Conservation (phyloP, 2,797 vertebrate species). For the Catostomus latipinnis region DNA sequence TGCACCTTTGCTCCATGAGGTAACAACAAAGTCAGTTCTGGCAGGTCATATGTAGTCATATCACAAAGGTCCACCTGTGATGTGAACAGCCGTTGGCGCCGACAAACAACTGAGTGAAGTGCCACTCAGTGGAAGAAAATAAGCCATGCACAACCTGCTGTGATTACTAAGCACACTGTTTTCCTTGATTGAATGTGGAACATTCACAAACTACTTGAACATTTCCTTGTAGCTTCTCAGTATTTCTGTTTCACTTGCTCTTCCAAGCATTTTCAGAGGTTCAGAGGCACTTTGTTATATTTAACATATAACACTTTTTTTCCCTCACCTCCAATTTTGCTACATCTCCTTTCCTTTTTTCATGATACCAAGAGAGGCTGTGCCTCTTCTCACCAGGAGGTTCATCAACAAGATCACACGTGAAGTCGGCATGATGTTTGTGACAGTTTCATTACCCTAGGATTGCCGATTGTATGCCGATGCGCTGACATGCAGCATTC, state of each 20-base stretch:
- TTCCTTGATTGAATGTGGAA: constrained; percentile 20
- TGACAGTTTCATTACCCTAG: no score
- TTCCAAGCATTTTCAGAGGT: not conserved
- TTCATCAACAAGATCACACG: no score
- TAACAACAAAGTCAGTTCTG: not conserved
- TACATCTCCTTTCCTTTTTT: constrained; percentile 1
- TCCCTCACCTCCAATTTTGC: not conserved
- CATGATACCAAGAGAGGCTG: not conserved
- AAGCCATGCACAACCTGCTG: not conserved
- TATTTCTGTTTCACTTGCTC: not conserved
- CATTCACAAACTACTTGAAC: constrained; percentile 16
- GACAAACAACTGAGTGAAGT: constrained; percentile 38
- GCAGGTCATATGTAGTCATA: constrained; percentile 1
- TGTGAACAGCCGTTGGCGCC: not conserved
- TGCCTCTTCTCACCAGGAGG: constrained; percentile 13
- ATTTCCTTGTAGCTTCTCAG: not conserved
- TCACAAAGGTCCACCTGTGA: constrained; percentile 7
- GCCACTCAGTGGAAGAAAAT: constrained; percentile 18
- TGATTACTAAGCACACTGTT: constrained; percentile 38
- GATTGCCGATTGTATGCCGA: no score
- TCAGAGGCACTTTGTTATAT: not conserved
- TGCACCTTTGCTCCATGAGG: not conserved
- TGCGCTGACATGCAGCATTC: no score
- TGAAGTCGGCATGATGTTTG: no score
- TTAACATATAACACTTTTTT: constrained; percentile 6